phyloP scores from a whole-genome alignment of 2,888 invertebrate species.

The Bedellia somnulentella region DNA sequence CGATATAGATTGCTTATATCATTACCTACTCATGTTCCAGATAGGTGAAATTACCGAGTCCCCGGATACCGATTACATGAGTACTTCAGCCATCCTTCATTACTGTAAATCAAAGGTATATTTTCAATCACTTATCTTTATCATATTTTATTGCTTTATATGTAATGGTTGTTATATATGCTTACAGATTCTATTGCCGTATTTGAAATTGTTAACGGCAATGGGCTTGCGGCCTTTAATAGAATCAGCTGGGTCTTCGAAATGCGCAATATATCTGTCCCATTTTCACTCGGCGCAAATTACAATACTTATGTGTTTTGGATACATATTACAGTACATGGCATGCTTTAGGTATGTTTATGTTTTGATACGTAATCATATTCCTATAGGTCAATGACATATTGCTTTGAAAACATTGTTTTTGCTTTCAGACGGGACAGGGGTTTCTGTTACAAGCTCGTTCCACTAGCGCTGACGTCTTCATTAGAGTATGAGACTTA shows the following conservation, averaged over 20 bases:
- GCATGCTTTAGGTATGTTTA: conserved; percentile 70
- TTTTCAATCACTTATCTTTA: background rate
- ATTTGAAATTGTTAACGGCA: conserved; percentile 70
- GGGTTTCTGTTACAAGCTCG: conserved; percentile 68
- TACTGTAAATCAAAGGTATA: conserved; percentile 77
- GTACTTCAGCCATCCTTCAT: conserved; percentile 76
- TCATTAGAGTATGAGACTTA: conserved; percentile 47
- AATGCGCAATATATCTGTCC: conserved; percentile 63
- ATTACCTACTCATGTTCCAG: conserved; percentile 29
- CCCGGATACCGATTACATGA: conserved; percentile 67
- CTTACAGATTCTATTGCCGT: conserved; percentile 72
- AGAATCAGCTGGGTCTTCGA: conserved; percentile 63
- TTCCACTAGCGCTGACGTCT: conserved; percentile 39
- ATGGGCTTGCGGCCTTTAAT: conserved; percentile 75
- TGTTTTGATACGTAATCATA: background rate
- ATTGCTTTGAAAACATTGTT: no score
- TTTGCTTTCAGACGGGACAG: conserved; percentile 71
- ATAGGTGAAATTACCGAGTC: conserved; percentile 72
- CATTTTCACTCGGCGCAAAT: conserved; percentile 71
- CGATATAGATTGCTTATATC: no score
- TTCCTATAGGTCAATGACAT: background rate
- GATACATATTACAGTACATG: conserved; percentile 78
- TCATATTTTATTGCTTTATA: background rate
- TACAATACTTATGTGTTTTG: conserved; percentile 65
- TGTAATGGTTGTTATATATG: conserved; percentile 1